Evolutionary conservation across 1,140 invertebrate species (phyloP).

Genomic region (Schlechtendalia chinensis): DNA sequence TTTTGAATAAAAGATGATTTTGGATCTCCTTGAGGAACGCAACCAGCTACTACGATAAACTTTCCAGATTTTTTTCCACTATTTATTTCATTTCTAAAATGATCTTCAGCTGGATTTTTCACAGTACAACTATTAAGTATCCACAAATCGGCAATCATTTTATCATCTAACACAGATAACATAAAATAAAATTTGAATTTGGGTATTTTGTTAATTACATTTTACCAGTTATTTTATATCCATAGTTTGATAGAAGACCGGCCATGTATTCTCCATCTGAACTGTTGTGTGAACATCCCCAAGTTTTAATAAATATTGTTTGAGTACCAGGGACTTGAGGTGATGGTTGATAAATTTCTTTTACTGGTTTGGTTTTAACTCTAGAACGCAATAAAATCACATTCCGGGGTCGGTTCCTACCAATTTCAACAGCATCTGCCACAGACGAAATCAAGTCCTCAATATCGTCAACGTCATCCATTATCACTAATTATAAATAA

Average conservation of each 20-base stretch:
- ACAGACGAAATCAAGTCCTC: conserved; percentile 32
- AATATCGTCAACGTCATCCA: conserved; percentile 28
- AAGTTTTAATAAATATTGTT: conserved; percentile 90
- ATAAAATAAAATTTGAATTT: conserved; percentile 11
- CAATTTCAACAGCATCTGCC: conserved; percentile 35
- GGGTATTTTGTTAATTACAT: background rate
- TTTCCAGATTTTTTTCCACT: conserved; percentile 74
- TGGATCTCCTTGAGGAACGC: conserved; percentile 88
- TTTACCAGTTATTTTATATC: conserved; percentile 74
- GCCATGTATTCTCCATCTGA: conserved; percentile 98
- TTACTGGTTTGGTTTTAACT: background rate
- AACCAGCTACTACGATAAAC: conserved; percentile 90
- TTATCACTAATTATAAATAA: background rate
- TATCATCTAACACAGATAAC: conserved; percentile 62
- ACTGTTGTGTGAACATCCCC: conserved; percentile 96
- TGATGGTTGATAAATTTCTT: background rate
- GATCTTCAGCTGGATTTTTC: conserved; percentile 94
- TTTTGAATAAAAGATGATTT: conserved; percentile 73
- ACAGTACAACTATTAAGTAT: conserved; percentile 96
- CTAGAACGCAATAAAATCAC: background rate
- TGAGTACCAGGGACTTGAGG: conserved; percentile 76
- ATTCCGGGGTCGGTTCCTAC: conserved; percentile 10
- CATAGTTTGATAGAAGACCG: conserved; percentile 82
- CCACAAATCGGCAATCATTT: conserved; percentile 86
- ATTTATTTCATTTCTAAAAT: conserved; percentile 91